phyloP scores from a whole-genome alignment of 2,113 vertebrate genomes.

The Silurus glanis region DNA sequence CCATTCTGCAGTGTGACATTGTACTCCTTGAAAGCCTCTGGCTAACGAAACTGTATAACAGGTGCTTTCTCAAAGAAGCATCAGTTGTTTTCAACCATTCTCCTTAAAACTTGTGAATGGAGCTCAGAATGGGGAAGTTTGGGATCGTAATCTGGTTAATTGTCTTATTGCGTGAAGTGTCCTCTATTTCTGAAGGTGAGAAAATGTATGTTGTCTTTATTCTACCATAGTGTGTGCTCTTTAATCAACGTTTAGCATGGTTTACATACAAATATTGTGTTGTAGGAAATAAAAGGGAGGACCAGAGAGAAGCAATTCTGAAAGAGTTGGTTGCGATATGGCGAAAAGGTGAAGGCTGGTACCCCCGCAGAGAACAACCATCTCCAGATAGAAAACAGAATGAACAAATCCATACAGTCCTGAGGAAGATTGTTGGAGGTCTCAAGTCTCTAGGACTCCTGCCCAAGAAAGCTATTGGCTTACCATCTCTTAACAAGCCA shows the following conservation, averaged over 20 bases:
- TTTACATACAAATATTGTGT: slow-evolving; percentile 22
- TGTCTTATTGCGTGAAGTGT: slow-evolving; percentile 62
- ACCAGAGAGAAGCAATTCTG: slow-evolving; percentile 61
- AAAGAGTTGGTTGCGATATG: slow-evolving; percentile 70
- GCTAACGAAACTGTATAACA: slow-evolving; percentile 34
- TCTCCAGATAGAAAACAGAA: slow-evolving; percentile 53
- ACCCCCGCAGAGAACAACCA: slow-evolving; percentile 47
- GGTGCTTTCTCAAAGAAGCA: slow-evolving; percentile 42
- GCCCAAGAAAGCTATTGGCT: slow-evolving; percentile 58
- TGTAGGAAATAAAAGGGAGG: slow-evolving; percentile 56
- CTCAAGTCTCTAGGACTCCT: slow-evolving; percentile 71
- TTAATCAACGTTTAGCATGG: background rate
- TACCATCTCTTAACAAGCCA: slow-evolving; percentile 64
- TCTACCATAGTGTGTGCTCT: background rate
- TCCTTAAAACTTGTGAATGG: slow-evolving; percentile 61
- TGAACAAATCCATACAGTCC: slow-evolving; percentile 60
- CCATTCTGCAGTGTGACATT: slow-evolving; percentile 60
- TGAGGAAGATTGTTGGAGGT: slow-evolving; percentile 70
- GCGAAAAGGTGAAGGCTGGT: slow-evolving; percentile 60
- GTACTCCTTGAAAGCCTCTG: slow-evolving; percentile 57
- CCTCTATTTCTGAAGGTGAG: slow-evolving; percentile 66
- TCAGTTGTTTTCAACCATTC: slow-evolving; percentile 34
- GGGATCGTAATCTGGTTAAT: slow-evolving; percentile 59
- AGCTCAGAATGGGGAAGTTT: slow-evolving; percentile 61
- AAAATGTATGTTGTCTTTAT: slow-evolving; percentile 10